Conservation (phyloP, 2,113 vertebrate genomes). For the Cololabis saira region DNA sequence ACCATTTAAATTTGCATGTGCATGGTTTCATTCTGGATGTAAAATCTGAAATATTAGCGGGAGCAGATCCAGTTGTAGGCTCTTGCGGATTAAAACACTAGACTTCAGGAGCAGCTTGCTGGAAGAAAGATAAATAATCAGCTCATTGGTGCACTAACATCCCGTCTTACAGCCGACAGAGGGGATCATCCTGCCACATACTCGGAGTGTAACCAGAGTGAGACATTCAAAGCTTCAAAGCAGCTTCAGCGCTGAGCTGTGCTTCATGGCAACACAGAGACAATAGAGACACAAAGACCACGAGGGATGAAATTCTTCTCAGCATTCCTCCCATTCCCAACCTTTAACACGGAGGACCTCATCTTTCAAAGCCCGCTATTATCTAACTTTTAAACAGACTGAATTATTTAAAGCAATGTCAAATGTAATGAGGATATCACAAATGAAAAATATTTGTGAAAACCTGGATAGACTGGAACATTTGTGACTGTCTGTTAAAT, state of each 20-base stretch:
- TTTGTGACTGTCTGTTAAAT: too few species aligned
- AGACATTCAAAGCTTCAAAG: conserved; percentile 56
- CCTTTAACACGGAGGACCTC: too few species aligned
- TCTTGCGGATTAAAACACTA: too few species aligned
- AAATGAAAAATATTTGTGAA: too few species aligned
- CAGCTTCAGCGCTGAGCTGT: conserved; percentile 31
- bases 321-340: conserved; percentile 62
- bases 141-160: background rate
- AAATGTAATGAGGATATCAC: too few species aligned
- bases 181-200: conserved; percentile 73
- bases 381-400: too few species aligned
- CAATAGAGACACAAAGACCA: conserved; percentile 47
- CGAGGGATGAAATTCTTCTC: conserved; percentile 15
- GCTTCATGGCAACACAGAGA: conserved; percentile 50
- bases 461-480: too few species aligned
- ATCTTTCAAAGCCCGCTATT: too few species aligned
- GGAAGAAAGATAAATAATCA: conserved; percentile 2
- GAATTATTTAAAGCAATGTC: too few species aligned
- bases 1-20: background rate
- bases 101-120: too few species aligned
- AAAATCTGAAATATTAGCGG: too few species aligned
- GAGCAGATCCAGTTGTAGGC: too few species aligned
- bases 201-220: conserved; percentile 60
- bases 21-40: background rate
- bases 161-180: conserved; percentile 36